phyloP scores from a whole-genome alignment of 2,888 invertebrate genomes.

The Troglohyphantes excavatus region DNA sequence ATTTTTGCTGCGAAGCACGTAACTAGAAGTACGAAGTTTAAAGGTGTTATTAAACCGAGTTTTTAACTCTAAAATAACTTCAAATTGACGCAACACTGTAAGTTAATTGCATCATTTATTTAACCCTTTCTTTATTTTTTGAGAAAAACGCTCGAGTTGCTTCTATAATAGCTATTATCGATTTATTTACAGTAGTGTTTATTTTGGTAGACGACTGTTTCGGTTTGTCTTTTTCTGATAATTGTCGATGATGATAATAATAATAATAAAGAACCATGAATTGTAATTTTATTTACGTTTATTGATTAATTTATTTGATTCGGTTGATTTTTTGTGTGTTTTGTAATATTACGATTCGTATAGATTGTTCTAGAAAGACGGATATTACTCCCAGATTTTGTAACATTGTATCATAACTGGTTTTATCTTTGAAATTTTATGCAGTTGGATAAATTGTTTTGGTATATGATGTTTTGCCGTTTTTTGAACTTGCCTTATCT shows the following conservation, averaged over 20 bases:
- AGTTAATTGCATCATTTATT: constrained; percentile 28
- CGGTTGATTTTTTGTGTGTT: not conserved
- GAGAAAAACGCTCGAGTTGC: not conserved
- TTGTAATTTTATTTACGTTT: not conserved
- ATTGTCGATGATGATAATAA: not conserved
- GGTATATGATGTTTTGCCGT: too few species aligned
- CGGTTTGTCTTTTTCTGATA: not conserved
- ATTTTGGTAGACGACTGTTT: too few species aligned
- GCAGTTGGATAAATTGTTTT: too few species aligned
- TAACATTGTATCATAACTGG: not conserved
- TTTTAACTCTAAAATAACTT: not conserved
- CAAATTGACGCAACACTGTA: constrained; percentile 15
- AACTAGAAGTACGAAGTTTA: not conserved
- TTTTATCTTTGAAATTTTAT: too few species aligned
- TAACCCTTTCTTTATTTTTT: not conserved
- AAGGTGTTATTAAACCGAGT: not conserved
- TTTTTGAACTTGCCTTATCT: too few species aligned
- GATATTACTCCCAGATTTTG: not conserved
- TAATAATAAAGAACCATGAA: not conserved
- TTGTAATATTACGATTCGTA: not conserved
- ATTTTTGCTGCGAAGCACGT: constrained; percentile 51
- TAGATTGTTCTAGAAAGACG: not conserved
- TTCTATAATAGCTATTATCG: not conserved
- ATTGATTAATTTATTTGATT: not conserved
- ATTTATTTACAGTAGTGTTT: not conserved